Conservation (phyloP, 2,113 vertebrate genomes). For the Climacteris rufus region DNA sequence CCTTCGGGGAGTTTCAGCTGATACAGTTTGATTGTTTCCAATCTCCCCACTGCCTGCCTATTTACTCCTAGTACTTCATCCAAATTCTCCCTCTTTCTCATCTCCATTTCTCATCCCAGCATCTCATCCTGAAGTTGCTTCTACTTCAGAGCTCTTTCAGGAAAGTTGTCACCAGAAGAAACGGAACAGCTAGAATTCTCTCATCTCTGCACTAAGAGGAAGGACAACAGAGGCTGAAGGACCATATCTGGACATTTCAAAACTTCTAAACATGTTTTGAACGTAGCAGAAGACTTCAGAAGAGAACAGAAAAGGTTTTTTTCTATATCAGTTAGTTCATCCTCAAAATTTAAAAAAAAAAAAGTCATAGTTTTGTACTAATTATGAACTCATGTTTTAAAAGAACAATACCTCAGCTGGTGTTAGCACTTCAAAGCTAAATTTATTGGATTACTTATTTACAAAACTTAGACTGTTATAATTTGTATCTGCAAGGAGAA, state of each 20-base stretch:
- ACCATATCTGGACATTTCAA: neutral
- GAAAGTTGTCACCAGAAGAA: neutral
- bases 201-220: neutral
- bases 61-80: constrained; percentile 2
- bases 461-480: constrained; percentile 6
- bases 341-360: neutral
- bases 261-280: neutral
- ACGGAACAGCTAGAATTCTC: neutral
- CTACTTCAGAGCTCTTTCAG: neutral
- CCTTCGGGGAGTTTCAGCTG: neutral
- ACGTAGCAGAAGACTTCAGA: neutral
- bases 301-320: neutral
- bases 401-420: neutral
- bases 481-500: constrained; percentile 1
- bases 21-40: neutral
- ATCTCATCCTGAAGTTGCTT: neutral
- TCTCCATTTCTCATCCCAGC: neutral
- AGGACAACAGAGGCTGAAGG: neutral
- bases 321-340: neutral
- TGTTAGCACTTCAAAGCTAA: neutral
- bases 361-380: neutral
- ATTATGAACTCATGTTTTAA: neutral
- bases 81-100: neutral
- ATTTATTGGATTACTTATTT: neutral
- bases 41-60: neutral